These are phyloP conservation scores for Oscheius sp. DNA, from an alignment of 1,140 invertebrate species.

Conservation along the genomic window DNA sequence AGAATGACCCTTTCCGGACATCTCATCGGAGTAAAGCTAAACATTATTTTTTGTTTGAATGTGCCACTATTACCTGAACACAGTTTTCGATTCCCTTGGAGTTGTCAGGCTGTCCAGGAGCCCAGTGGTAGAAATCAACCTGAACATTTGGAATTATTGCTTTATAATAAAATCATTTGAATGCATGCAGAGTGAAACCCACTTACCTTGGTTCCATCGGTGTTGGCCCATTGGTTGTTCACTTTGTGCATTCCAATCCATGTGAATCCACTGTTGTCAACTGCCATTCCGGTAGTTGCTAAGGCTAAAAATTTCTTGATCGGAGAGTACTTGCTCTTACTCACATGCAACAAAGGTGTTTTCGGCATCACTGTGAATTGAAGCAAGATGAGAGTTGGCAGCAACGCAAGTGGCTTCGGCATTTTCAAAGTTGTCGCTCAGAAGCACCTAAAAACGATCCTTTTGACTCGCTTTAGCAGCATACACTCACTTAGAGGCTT, in stretches of 20 bases:
- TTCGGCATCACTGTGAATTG: constrained; percentile 13
- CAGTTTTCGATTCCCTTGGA: constrained; percentile 9
- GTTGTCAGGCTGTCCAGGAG: constrained; percentile 7
- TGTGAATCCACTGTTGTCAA: neutral
- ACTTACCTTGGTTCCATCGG: constrained; percentile 6
- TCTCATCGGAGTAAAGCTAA: constrained; percentile 13
- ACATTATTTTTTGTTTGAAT: neutral
- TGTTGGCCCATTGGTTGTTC: constrained; percentile 5
- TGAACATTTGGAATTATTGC: too few relatives aligned
- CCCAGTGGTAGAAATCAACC: constrained; percentile 13
- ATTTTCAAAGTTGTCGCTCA: constrained; percentile 7
- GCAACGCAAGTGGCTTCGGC: constrained; percentile 9
- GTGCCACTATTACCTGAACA: constrained; percentile 8
- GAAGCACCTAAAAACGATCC: too few relatives aligned
- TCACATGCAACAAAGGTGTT: constrained; percentile 15
- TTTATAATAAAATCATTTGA: too few relatives aligned
- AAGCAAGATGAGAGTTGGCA: neutral
- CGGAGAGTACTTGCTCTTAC: too few relatives aligned
- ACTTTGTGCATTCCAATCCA: constrained; percentile 17
- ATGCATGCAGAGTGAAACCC: too few relatives aligned
- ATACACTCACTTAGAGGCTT: too few relatives aligned
- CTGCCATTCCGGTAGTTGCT: neutral
- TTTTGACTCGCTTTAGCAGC: too few relatives aligned
- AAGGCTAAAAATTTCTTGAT: constrained; percentile 3
- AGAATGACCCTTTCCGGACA: neutral